Evolutionary conservation across 2,888 invertebrate species (phyloP).

Genomic region (Malthinus seriepunctatus): DNA sequence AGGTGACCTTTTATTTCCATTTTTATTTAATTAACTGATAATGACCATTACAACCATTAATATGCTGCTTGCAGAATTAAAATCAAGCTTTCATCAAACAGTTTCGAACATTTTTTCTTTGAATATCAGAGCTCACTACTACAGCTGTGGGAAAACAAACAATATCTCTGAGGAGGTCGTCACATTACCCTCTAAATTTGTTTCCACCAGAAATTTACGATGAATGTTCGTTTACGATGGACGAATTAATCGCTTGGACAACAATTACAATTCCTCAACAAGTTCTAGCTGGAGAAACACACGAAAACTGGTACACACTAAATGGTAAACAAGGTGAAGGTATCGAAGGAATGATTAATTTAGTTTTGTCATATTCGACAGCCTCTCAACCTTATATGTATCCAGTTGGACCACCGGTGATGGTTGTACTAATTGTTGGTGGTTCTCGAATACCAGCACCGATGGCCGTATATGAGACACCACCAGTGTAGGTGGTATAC

Average conservation of each 20-base stretch:
- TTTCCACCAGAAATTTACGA: constrained; percentile 95
- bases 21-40: no score
- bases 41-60: no score
- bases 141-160: no score
- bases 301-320: constrained; percentile 93
- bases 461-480: constrained; percentile 55
- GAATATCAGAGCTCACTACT: no score
- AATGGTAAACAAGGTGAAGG: constrained; percentile 95
- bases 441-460: constrained; percentile 58
- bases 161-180: no score
- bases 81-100: no score
- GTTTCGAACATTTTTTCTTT: no score
- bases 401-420: constrained; percentile 61
- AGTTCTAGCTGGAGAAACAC: constrained; percentile 84
- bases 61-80: no score
- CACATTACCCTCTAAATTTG: no score
- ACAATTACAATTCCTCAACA: constrained; percentile 85
- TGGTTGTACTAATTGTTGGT: constrained; percentile 68
- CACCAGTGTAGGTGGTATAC: constrained; percentile 44
- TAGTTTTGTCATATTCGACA: constrained; percentile 77
- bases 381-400: constrained; percentile 58
- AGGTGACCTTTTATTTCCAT: no score
- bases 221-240: constrained; percentile 95
- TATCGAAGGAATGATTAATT: constrained; percentile 89
- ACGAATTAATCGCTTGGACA: constrained; percentile 94